A percentile compares a stretch with the other conserved stretches of the same genome.
Evolutionary conservation across 2,113 vertebrate species (phyloP).

Genomic region (Baryphthengus martii): DNA sequence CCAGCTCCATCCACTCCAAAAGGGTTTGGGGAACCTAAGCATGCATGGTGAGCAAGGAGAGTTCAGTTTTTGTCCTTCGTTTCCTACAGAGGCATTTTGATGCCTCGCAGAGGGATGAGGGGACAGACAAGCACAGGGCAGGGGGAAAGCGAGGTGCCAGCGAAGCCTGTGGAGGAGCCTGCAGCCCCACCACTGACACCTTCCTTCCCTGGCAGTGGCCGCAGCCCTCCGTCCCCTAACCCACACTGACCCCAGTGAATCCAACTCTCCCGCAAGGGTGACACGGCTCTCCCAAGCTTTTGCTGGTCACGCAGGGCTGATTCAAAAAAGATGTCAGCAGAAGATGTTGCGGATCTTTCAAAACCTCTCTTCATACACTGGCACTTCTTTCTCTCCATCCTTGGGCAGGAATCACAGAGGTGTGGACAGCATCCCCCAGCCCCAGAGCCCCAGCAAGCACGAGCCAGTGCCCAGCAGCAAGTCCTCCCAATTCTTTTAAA

Average conservation of each 20-base stretch:
- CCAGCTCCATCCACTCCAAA: neutral
- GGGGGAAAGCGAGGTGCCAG: neutral
- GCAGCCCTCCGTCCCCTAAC: neutral
- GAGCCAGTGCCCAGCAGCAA: neutral
- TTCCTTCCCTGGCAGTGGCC: neutral
- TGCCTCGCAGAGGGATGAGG: neutral
- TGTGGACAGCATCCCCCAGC: neutral
- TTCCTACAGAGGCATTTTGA: neutral
- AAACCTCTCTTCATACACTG: neutral
- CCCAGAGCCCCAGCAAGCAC: neutral
- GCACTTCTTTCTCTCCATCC: neutral
- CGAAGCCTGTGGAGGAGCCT: accelerated
- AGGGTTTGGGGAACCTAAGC: neutral
- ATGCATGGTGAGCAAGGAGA: neutral
- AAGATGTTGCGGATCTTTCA: conserved; percentile 13
- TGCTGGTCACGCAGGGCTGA: neutral
- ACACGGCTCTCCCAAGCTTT: accelerated
- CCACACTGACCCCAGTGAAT: neutral
- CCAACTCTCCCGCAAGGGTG: neutral
- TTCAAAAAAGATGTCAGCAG: conserved; percentile 16
- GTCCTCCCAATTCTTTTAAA: neutral
- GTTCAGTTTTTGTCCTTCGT: neutral
- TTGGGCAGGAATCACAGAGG: neutral
- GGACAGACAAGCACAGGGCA: neutral
- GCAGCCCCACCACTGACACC: neutral